Conservation (phyloP, 2,113 vertebrate genomes). For the Mesembrinibis cayennensis region DNA sequence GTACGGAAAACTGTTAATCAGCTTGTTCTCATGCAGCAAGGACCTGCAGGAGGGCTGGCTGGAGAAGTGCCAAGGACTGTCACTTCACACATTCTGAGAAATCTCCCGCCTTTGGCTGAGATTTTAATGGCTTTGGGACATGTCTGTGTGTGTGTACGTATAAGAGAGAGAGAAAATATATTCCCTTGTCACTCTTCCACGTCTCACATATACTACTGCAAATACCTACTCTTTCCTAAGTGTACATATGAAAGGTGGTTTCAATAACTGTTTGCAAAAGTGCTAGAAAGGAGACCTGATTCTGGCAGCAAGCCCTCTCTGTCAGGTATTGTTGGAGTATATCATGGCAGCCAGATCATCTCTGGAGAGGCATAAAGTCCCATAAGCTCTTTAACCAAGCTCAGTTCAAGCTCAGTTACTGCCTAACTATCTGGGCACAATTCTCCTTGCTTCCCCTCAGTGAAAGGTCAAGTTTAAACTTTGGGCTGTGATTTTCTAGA, state of each 20-base stretch:
- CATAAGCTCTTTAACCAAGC: not conserved
- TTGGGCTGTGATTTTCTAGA: not conserved
- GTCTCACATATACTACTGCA: not conserved
- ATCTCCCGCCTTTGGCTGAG: not conserved
- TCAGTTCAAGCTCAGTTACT: not conserved
- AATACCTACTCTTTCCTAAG: not conserved
- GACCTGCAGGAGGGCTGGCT: slow-evolving; percentile 7
- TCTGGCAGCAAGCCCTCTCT: not conserved
- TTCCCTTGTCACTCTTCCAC: not conserved
- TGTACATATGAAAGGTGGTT: not conserved
- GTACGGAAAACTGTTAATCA: not conserved
- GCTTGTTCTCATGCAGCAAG: slow-evolving; percentile 15
- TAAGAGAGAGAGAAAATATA: not conserved
- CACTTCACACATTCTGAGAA: slow-evolving; percentile 8
- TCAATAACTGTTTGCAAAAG: not conserved
- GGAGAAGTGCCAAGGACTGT: slow-evolving; percentile 36
- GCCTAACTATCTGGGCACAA: not conserved
- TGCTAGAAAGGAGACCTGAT: not conserved
- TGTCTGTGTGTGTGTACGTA: not conserved
- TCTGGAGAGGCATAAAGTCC: not conserved
- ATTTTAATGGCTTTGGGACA: slow-evolving; percentile 22
- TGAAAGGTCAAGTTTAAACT: not conserved
- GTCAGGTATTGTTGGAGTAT: not conserved
- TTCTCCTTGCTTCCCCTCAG: not conserved
- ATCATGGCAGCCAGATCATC: not conserved